A percentile compares a stretch with the other conserved stretches of the same genome.
Conservation (phyloP, 1,140 invertebrate genomes). For the Drosophila pachea region DNA sequence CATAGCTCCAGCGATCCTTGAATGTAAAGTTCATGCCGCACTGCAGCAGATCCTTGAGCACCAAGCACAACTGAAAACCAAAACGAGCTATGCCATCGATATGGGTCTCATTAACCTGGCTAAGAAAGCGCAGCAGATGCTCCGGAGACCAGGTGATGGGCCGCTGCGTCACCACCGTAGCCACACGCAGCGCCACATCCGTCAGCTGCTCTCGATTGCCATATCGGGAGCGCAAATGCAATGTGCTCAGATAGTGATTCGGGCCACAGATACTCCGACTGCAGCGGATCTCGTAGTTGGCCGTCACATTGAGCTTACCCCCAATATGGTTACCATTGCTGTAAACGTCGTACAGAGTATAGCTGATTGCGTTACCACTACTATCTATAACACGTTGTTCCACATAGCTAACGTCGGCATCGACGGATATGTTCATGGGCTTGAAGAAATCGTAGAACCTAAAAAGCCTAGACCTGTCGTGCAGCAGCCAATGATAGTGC, state of each 20-base stretch:
- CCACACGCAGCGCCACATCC: constrained; percentile 62
- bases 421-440: constrained; percentile 59
- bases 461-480: constrained; percentile 24
- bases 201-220: constrained; percentile 55
- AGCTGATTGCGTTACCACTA: constrained; percentile 11
- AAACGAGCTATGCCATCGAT: constrained; percentile 58
- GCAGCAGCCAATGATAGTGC: constrained; percentile 70
- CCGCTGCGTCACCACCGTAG: constrained; percentile 64
- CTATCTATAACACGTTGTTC: not conserved
- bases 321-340: constrained; percentile 70
- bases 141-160: constrained; percentile 39
- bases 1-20: constrained; percentile 60
- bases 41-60: constrained; percentile 51
- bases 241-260: constrained; percentile 43
- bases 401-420: constrained; percentile 62
- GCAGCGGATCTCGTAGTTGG: constrained; percentile 53
- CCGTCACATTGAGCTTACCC: constrained; percentile 64
- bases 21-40: constrained; percentile 61
- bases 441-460: constrained; percentile 44
- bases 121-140: constrained; percentile 35
- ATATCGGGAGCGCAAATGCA: constrained; percentile 55
- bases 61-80: constrained; percentile 49
- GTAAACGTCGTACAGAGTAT: constrained; percentile 63
- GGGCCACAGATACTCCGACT: constrained; percentile 18
- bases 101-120: constrained; percentile 51